Percentiles rank a stretch among this genome's conserved stretches.
Conservation (phyloP, 2,888 invertebrate species). For the Orthonychiurus folsomi region DNA sequence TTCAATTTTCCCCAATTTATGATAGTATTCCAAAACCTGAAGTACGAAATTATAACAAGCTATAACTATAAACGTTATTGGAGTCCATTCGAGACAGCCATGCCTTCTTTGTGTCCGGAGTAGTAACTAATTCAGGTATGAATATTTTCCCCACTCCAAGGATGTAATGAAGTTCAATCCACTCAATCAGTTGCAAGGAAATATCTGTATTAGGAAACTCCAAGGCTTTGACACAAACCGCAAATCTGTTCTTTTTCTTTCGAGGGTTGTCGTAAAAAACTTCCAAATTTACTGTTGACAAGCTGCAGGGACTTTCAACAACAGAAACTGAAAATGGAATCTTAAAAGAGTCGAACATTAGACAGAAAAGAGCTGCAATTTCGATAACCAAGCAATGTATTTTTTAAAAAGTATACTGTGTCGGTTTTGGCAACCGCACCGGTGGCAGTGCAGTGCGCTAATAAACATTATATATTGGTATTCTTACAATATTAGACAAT, state of each 20-base stretch:
- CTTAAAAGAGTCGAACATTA: neutral
- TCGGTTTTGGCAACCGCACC: too few relatives aligned
- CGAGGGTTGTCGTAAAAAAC: conserved; percentile 9
- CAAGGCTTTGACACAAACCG: neutral
- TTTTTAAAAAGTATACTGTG: too few relatives aligned
- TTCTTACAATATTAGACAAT: neutral
- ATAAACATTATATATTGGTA: too few relatives aligned
- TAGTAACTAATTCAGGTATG: conserved; percentile 4
- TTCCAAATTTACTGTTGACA: conserved; percentile 7
- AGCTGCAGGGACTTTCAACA: neutral
- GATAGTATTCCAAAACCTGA: conserved; percentile 12
- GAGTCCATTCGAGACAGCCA: too few relatives aligned
- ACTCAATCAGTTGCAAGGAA: conserved; percentile 6
- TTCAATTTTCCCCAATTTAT: conserved; percentile 3
- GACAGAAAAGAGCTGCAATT: neutral
- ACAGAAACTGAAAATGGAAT: conserved; percentile 7
- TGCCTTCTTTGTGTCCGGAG: conserved; percentile 14
- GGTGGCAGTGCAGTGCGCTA: too few relatives aligned
- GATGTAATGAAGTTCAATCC: conserved; percentile 15
- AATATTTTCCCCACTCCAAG: conserved; percentile 15
- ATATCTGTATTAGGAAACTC: neutral
- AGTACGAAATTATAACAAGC: neutral
- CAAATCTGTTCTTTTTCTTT: conserved; percentile 9
- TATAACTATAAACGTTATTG: neutral
- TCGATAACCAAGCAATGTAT: too few relatives aligned